Evolutionary conservation across 2,797 vertebrate genomes (phyloP).

Genomic region (Rhabdomys pumilio): DNA sequence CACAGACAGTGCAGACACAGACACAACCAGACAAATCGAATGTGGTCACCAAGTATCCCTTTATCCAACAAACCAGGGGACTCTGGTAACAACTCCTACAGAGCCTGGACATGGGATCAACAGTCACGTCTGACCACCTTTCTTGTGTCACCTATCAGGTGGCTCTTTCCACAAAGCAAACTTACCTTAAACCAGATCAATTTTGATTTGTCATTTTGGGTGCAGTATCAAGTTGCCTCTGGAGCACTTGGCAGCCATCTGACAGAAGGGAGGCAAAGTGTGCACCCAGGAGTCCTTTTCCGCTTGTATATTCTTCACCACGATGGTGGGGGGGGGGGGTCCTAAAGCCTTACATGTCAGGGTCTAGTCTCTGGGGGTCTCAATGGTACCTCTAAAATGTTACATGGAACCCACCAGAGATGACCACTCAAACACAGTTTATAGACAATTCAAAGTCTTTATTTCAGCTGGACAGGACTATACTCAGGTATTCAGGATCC

Average conservation of each 20-base stretch:
- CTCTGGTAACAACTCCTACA: not conserved
- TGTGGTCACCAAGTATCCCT: not conserved
- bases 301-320: not conserved
- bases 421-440: not conserved
- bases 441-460: not conserved
- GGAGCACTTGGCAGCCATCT: not conserved
- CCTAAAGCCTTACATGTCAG: not conserved
- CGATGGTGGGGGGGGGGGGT: not conserved
- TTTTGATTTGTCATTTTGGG: not conserved
- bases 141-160: not conserved
- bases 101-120: not conserved
- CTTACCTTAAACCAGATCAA: not conserved
- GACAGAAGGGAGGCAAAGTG: not conserved
- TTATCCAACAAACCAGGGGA: not conserved
- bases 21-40: not conserved
- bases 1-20: not conserved
- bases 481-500: not conserved
- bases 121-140: not conserved
- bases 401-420: not conserved
- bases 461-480: not conserved
- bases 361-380: not conserved
- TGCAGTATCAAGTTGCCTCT: not conserved
- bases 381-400: not conserved
- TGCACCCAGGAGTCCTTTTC: not conserved
- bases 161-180: not conserved